These are phyloP conservation scores for Oryzias sinensis DNA, from an alignment of 2,797 vertebrate genomes.

Conservation along the genomic window DNA sequence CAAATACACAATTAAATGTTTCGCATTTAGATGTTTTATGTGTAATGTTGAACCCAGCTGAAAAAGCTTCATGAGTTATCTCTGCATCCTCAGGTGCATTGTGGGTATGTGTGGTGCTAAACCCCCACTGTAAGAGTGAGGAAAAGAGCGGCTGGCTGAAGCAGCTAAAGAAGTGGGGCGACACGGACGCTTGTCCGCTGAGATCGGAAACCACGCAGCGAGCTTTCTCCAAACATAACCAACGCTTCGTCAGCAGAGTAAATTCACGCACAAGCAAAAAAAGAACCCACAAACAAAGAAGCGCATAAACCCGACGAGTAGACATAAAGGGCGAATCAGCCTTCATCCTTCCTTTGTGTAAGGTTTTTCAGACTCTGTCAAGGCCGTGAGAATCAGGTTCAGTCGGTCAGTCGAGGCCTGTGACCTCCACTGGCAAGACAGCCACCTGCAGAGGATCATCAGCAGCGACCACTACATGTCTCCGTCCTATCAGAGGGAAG, in stretches of 20 bases:
- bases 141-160: slow-evolving; percentile 94
- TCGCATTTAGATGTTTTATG: too few species aligned
- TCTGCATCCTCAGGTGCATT: slow-evolving; percentile 83
- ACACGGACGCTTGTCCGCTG: slow-evolving; percentile 95
- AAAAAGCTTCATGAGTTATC: too few species aligned
- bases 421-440: slow-evolving; percentile 98
- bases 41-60: too few species aligned
- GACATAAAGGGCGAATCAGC: background rate
- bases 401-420: slow-evolving; percentile 93
- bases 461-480: slow-evolving; percentile 94
- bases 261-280: slow-evolving; percentile 89
- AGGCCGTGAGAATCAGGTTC: slow-evolving; percentile 93
- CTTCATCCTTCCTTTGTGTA: background rate
- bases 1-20: too few species aligned
- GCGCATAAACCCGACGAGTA: background rate
- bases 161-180: slow-evolving; percentile 94
- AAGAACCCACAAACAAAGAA: background rate
- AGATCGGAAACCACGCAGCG: slow-evolving; percentile 95
- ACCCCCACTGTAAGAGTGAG: slow-evolving; percentile 96
- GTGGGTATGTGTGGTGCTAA: slow-evolving; percentile 97
- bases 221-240: slow-evolving; percentile 97
- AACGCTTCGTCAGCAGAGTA: slow-evolving; percentile 92
- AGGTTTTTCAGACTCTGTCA: slow-evolving; percentile 85
- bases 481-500: slow-evolving; percentile 92
- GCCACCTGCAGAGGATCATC: slow-evolving; percentile 97